Evolutionary conservation across 2,888 invertebrate genomes (phyloP), one percentile per base, ranked within the genome.

Genomic region (Cosmia trapezina): DNA sequence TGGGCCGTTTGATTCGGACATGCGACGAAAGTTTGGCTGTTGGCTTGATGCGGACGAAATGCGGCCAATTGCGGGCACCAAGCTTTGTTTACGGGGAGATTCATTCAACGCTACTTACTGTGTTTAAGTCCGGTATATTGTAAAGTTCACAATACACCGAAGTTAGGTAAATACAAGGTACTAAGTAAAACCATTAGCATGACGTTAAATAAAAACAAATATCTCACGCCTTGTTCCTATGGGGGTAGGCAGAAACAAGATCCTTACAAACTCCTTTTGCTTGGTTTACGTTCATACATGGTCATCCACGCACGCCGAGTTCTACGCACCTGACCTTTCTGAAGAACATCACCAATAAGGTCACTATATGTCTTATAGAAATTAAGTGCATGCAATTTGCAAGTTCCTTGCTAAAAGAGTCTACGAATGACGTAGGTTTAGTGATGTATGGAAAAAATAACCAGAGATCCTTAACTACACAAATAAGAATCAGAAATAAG

Each of bases 1-100:
- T 83, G 80, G 70, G 75, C 57, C 69, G 76, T 73, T 81, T 69
- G 73, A 77, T 70, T 80, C 66, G 54, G 74, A 76, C 67, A 72
- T 54, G 63, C 57, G 57, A 70, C 22, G 78, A 75, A 78, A 78
- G 67, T 84, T 70, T n/a, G 61, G 53, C 49, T 69, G 45, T 63
- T 37, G 66, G 70, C 57, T 73, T 65, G 67, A 73, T 67, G 63
- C 57, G 49, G 67, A 57, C 49, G 45, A 61, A 69, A 80, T 83
- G 77, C 57, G 69, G 73, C 47, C 73, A 57, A 70, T 81, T 83
- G 60, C 28, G 53, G 73, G 2, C 33, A 33, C 41, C 22, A n/a
- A 63, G 66, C 66, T n/a, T 81, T 67, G 77, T 81, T 82, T 84
- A 64, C 70, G 17, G 45, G 33, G 53, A 28, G 57, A 54, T 49